These are phyloP conservation scores for Odontesthes bonariensis DNA, from an alignment of 2,113 vertebrate genomes.

Conservation along the genomic window DNA sequence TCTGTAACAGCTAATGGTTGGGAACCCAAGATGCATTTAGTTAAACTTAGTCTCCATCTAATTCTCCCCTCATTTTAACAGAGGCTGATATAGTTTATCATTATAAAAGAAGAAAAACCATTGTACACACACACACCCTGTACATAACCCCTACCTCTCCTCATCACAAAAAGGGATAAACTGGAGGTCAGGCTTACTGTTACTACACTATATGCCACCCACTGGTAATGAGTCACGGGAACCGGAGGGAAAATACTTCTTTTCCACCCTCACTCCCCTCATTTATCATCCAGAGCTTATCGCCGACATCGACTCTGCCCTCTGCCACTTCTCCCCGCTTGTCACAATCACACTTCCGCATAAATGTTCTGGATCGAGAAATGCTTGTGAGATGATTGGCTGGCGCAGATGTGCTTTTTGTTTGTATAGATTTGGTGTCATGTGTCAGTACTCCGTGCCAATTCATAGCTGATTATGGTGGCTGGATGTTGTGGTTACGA, in stretches of 20 bases:
- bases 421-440: constrained; percentile 46
- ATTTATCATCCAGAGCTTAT: constrained; percentile 47
- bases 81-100: no score
- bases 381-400: neutral
- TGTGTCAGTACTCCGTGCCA: constrained; percentile 22
- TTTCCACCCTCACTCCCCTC: constrained; percentile 7
- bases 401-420: constrained; percentile 4
- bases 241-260: constrained; percentile 42
- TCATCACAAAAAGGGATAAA: constrained; percentile 10
- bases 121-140: neutral
- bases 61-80: neutral
- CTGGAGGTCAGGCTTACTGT: constrained; percentile 13
- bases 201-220: constrained; percentile 22
- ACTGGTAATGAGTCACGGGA: constrained; percentile 33
- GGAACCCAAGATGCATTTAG: neutral
- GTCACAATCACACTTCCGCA: constrained; percentile 26
- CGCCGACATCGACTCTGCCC: constrained; percentile 26
- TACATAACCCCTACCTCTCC: neutral
- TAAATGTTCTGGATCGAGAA: constrained; percentile 3
- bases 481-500: constrained; percentile 22
- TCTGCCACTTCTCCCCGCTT: constrained; percentile 18
- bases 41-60: neutral
- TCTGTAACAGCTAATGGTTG: constrained; percentile 30
- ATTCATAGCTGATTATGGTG: neutral
- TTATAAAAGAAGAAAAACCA: neutral